These are phyloP conservation scores for Drosophila nr. perissopoda DNA, from an alignment of 2,888 invertebrate genomes.

Conservation along the genomic window DNA sequence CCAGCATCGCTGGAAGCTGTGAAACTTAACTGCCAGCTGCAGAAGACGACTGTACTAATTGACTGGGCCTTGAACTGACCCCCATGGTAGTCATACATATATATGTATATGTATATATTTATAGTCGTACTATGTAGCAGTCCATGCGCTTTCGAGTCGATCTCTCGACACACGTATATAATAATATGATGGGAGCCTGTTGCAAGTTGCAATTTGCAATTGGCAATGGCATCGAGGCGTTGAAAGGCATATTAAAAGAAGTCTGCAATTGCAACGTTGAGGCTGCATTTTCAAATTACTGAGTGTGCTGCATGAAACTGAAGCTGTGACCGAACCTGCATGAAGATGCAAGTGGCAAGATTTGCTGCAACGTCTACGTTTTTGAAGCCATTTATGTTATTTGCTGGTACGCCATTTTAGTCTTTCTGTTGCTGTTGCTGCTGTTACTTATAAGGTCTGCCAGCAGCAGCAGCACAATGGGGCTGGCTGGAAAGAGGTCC, in stretches of 20 bases:
- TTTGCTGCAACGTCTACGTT: conserved; percentile 43
- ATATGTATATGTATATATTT: neutral
- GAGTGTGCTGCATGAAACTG: conserved; percentile 2
- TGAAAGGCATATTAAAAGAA: conserved; percentile 83
- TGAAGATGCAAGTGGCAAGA: conserved; percentile 43
- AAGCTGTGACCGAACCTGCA: conserved; percentile 3
- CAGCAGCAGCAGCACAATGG: conserved; percentile 56
- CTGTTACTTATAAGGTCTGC: conserved; percentile 48
- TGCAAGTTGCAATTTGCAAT: conserved; percentile 62
- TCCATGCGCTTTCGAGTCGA: conserved; percentile 46
- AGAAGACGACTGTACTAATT: conserved; percentile 21
- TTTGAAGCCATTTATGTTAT: conserved; percentile 69
- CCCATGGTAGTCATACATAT: conserved; percentile 5
- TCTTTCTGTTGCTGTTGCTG: conserved; percentile 18
- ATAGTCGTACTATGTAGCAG: conserved; percentile 61
- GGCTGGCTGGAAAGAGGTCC: conserved; percentile 65
- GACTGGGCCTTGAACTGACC: conserved; percentile 33
- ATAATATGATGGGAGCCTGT: conserved; percentile 62
- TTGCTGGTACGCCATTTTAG: conserved; percentile 52
- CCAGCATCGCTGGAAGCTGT: conserved; percentile 28
- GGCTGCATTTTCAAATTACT: conserved; percentile 24
- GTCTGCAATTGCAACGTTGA: conserved; percentile 76
- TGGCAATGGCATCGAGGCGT: conserved; percentile 79
- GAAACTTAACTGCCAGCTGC: conserved; percentile 8
- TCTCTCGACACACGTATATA: conserved; percentile 6